Evolutionary conservation across 64 coral and sea anemone genomes (phyloP).

Genomic region (Catalaphyllia jardinei): DNA sequence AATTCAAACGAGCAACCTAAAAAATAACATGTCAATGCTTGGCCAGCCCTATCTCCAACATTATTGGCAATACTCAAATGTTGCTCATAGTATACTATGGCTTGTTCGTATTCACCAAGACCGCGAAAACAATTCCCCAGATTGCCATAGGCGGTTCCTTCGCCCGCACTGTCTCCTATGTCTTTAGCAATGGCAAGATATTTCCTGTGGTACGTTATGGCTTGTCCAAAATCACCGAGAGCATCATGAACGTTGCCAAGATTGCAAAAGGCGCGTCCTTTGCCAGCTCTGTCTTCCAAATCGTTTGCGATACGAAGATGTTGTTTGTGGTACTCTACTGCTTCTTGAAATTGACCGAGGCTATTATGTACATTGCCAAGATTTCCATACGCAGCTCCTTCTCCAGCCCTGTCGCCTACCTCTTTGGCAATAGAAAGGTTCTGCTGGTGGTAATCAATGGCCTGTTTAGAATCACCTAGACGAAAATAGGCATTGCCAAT

Average conservation of each 20-base stretch:
- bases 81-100: not conserved
- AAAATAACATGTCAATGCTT: not conserved
- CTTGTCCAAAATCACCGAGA: slow-evolving; percentile 10
- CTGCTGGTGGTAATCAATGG: not conserved
- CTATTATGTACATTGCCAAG: not conserved
- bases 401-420: not conserved
- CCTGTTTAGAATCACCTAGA: not conserved
- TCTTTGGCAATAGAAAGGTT: not conserved
- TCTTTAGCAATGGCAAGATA: not conserved
- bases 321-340: not conserved
- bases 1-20: not conserved
- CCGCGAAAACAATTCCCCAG: not conserved
- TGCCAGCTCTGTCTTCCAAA: not conserved
- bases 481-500: not conserved
- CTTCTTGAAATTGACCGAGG: not conserved
- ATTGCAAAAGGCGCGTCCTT: slow-evolving; percentile 3
- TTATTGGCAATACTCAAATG: not conserved
- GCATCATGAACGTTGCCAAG: not conserved
- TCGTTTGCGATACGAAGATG: not conserved
- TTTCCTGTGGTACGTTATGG: not conserved
- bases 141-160: not conserved
- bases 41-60: not conserved
- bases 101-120: not conserved
- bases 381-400: not conserved
- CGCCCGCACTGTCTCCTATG: not conserved